Conservation (phyloP, 2,113 vertebrate species). For the Anoplopoma fimbria region DNA sequence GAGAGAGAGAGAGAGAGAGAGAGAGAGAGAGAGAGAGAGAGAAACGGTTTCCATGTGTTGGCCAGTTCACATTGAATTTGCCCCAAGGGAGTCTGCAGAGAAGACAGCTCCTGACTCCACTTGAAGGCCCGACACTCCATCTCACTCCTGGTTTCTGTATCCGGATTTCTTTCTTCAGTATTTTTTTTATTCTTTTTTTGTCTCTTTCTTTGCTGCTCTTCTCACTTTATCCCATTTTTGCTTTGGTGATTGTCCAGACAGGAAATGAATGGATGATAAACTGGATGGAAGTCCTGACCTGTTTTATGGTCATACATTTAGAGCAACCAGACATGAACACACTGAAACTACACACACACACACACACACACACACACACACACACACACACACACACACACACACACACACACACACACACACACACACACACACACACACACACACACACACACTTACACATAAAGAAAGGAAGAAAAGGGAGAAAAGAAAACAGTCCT, state of each 20-base stretch:
- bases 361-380: neutral
- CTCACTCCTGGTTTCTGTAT: neutral
- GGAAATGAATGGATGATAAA: constrained; percentile 34
- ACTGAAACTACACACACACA: neutral
- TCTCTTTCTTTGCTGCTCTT: neutral
- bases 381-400: neutral
- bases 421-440: neutral
- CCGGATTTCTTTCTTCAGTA: neutral
- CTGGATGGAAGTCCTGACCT: neutral
- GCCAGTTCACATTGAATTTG: constrained; percentile 25
- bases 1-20: neutral
- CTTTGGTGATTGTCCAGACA: constrained; percentile 5
- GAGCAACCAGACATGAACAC: neutral
- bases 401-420: neutral
- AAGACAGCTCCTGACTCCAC: constrained; percentile 29
- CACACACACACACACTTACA: neutral
- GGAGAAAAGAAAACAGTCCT: constrained; percentile 13
- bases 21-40: constrained; percentile 1
- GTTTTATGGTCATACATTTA: constrained; percentile 15
- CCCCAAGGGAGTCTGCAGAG: constrained; percentile 35
- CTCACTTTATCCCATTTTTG: neutral
- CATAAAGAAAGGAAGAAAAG: neutral
- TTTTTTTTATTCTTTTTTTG: neutral
- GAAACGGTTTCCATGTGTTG: constrained; percentile 30
- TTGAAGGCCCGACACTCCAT: neutral